Base-by-base conservation (phyloP, 2,888 invertebrate species). In the Scaptomyza cyrtandrae region DNA sequence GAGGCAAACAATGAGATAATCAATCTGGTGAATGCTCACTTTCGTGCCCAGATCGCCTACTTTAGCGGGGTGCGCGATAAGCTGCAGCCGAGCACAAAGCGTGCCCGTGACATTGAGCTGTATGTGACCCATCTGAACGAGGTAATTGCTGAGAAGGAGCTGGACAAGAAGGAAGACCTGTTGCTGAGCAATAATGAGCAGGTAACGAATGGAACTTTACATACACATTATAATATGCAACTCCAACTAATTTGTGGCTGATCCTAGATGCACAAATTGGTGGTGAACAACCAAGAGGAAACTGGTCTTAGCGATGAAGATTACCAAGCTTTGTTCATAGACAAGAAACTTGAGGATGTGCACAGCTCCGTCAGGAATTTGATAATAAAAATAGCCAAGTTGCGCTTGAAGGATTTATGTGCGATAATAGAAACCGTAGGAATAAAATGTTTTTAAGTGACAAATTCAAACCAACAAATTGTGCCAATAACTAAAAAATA, bases 161-260 rank as follows among this genome's bases (percentile, higher is more conserved):
- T 90, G 16, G 78, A 77, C 43, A 60, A 48, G 24, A 90, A 90
- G 70, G 75, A 90, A 58, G 64, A 78, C 24, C 68, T 87, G 66
- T 90, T 89, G 80, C 64, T 73, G 11, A 71, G 79, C 3, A 83
- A 85, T n/a, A 88, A 86, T 13, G 75, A 76, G 10, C 76, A 88
- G 77, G 90, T 90, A 63, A 58, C 5, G 19, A 27, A n/a, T 11
- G 6, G 11, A 37, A 37, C 35, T n/a, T 14, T 39, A 14, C 2
- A 19, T 19, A 19, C 19, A 1, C 2, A 6, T 14, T 6, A 37
- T 10, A n/a, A n/a, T 19, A 19, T 19, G 19, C 4, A 1, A 27
- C 14, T n/a, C 4, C 9, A n/a, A 37, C 37, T 49, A 19, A 31
- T 48, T 39, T 37, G 14, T 52, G 7, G 27, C n/a, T 16, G 24